Percentiles rank a stretch among this genome's conserved stretches.
Conservation (phyloP, 1,140 invertebrate species). For the Drosophila parvula region DNA sequence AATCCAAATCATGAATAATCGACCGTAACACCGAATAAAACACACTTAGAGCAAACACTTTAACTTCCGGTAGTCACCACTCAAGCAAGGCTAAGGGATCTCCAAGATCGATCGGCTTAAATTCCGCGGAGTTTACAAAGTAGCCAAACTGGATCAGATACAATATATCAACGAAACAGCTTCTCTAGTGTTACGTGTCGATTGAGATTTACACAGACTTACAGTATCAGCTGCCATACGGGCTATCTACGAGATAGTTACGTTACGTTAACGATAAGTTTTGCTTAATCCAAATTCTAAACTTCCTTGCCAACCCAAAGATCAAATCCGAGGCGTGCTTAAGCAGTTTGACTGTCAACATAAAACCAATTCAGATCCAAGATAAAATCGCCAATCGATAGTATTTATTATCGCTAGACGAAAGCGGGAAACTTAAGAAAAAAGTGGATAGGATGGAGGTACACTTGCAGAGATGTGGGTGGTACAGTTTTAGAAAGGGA, state of each 20-base stretch:
- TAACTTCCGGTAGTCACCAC: not conserved
- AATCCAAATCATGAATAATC: not conserved
- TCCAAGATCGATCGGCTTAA: conserved; percentile 3
- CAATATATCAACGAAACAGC: conserved; percentile 2
- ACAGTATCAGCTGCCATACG: not conserved
- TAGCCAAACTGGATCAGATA: no score
- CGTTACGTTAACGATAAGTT: not conserved
- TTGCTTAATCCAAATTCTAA: conserved; percentile 1
- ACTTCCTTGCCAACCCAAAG: conserved; percentile 1
- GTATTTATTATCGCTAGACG: conserved; percentile 9
- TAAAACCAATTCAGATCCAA: not conserved
- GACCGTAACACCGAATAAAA: not conserved
- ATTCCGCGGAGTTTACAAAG: no score
- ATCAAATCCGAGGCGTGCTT: conserved; percentile 2
- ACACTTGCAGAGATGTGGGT: not conserved
- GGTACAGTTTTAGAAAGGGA: not conserved
- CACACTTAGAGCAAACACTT: not conserved
- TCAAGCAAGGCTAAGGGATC: conserved; percentile 6
- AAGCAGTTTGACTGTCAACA: conserved; percentile 9
- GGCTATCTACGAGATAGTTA: not conserved
- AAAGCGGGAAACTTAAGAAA: no score
- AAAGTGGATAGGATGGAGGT: not conserved
- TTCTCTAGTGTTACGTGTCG: not conserved
- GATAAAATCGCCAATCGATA: conserved; percentile 2
- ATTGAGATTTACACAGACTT: not conserved